Evolutionary conservation across 2,888 invertebrate species (phyloP).

Genomic region (Drosophila melanosoma): DNA sequence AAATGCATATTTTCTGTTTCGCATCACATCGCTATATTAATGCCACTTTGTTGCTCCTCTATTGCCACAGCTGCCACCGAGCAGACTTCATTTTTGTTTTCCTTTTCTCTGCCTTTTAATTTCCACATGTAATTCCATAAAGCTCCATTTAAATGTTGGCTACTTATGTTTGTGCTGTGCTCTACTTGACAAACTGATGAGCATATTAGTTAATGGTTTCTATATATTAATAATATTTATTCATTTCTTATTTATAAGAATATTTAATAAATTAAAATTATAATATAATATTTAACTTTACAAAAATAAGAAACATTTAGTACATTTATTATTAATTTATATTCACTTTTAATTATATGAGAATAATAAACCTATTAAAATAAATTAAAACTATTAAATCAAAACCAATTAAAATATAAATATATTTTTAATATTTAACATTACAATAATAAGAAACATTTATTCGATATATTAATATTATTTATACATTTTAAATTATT

Average conservation of each 20-base stretch:
- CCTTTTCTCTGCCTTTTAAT: conserved; percentile 29
- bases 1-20: conserved; percentile 67
- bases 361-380: too few species aligned
- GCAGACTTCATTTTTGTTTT: conserved; percentile 12
- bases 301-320: not conserved
- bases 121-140: conserved; percentile 48
- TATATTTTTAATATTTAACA: not conserved
- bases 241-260: not conserved
- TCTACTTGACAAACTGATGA: not conserved
- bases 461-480: not conserved
- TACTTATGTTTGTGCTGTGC: conserved; percentile 19
- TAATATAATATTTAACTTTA: not conserved
- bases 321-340: not conserved
- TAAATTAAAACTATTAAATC: too few species aligned
- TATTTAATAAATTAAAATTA: not conserved
- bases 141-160: conserved; percentile 58
- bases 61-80: not conserved
- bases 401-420: not conserved
- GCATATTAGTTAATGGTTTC: conserved; percentile 27
- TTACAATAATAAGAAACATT: not conserved
- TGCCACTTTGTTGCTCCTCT: conserved; percentile 28
- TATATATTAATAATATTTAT: not conserved
- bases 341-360: not conserved
- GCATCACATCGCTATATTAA: conserved; percentile 34
- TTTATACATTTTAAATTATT: too few species aligned